Evolutionary conservation across 2,113 vertebrate genomes (phyloP).

Genomic region (Leucoraja erinaceus): DNA sequence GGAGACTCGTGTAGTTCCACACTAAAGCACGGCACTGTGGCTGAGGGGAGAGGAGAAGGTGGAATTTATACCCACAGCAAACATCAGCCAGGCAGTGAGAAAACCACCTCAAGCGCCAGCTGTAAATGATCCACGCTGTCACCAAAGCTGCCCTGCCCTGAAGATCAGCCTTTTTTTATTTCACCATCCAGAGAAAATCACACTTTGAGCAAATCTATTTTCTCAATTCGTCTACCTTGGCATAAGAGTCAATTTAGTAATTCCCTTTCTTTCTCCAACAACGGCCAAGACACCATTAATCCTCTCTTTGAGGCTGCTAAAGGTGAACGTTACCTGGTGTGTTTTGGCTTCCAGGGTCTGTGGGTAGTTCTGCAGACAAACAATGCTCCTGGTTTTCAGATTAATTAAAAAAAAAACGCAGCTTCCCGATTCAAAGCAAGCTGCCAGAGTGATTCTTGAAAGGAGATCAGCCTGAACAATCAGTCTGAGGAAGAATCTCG

Average conservation of each 20-base stretch:
- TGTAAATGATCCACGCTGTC: neutral
- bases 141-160: neutral
- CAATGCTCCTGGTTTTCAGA: neutral
- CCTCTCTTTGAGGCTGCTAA: neutral
- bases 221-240: neutral
- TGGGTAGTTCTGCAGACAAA: neutral
- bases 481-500: too few species aligned
- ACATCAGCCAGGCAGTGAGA: neutral
- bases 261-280: neutral
- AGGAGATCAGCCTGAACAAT: too few species aligned
- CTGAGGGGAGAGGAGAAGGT: neutral
- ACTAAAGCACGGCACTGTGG: neutral
- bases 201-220: neutral
- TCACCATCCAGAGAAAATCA: neutral
- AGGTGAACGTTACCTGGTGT: neutral
- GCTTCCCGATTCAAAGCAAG: neutral
- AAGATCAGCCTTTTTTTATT: neutral
- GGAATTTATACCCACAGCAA: neutral
- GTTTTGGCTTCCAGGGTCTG: neutral
- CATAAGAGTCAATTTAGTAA: neutral
- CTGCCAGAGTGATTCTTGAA: neutral
- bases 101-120: neutral
- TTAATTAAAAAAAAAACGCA: neutral
- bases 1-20: neutral
- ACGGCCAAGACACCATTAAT: neutral